These are phyloP conservation scores for Ifrita kowaldi DNA, from an alignment of 2,113 vertebrate species.

Conservation along the genomic window DNA sequence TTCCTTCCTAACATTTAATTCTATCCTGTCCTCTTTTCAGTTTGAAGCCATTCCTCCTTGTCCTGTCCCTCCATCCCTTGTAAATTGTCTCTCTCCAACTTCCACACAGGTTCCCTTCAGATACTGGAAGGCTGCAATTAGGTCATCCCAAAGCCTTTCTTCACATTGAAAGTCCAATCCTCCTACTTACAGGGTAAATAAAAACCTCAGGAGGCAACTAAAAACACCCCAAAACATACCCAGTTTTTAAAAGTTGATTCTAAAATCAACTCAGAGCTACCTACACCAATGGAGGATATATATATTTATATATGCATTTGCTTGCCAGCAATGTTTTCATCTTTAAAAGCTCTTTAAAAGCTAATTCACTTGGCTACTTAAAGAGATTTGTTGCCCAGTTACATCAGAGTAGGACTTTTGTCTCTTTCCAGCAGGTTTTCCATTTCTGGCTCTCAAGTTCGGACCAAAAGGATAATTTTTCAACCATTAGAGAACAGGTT, in stretches of 20 bases:
- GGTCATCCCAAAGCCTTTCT: neutral
- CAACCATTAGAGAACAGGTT: neutral
- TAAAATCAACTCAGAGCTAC: neutral
- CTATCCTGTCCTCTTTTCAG: fast-evolving
- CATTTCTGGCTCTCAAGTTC: neutral
- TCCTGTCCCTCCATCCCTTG: neutral
- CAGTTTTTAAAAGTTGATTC: neutral
- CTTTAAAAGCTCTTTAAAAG: neutral
- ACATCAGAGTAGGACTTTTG: neutral
- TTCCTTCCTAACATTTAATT: neutral
- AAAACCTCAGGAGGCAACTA: neutral
- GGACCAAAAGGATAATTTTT: neutral
- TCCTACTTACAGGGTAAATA: neutral
- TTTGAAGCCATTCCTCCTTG: neutral
- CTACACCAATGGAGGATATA: neutral
- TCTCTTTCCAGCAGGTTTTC: neutral
- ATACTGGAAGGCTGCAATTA: neutral
- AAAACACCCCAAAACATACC: fast-evolving
- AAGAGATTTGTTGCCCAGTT: neutral
- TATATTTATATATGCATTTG: neutral
- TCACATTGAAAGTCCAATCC: neutral
- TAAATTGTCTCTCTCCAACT: neutral
- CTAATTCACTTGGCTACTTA: neutral
- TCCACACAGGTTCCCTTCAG: neutral
- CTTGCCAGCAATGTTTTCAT: neutral